Evolutionary conservation across 2,888 invertebrate species (phyloP).

Genomic region (Ophion ellenae): DNA sequence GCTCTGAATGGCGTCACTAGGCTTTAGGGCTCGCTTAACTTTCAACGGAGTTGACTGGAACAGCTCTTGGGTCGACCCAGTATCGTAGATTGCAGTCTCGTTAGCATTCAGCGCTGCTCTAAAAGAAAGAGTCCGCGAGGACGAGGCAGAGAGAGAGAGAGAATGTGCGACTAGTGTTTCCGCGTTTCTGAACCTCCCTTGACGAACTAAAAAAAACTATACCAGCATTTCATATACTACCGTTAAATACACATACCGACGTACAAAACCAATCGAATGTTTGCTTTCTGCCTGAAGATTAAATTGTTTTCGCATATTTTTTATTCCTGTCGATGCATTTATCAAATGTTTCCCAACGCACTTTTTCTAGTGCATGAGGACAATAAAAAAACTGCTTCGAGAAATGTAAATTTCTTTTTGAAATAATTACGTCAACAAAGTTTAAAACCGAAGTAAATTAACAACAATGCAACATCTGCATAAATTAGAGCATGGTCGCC

Average conservation of each 20-base stretch:
- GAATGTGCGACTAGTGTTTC: not conserved
- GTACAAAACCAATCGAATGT: not conserved
- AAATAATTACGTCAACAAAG: too few species aligned
- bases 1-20: not conserved
- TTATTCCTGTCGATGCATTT: not conserved
- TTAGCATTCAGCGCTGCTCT: not conserved
- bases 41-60: conserved; percentile 14
- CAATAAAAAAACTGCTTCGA: too few species aligned
- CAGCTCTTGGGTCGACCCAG: conserved; percentile 11
- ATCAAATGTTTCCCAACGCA: not conserved
- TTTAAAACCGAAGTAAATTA: too few species aligned
- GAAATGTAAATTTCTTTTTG: too few species aligned
- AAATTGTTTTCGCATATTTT: not conserved
- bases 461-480: too few species aligned
- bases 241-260: not conserved
- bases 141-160: not conserved
- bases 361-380: not conserved
- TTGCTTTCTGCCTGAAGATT: not conserved
- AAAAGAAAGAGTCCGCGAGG: not conserved
- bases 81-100: conserved; percentile 38
- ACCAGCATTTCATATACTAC: not conserved
- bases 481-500: too few species aligned
- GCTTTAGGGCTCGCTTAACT: conserved; percentile 3
- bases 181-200: not conserved
- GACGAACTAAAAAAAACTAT: not conserved